Conservation (phyloP, 2,113 vertebrate species). For the Trogon melanurus region DNA sequence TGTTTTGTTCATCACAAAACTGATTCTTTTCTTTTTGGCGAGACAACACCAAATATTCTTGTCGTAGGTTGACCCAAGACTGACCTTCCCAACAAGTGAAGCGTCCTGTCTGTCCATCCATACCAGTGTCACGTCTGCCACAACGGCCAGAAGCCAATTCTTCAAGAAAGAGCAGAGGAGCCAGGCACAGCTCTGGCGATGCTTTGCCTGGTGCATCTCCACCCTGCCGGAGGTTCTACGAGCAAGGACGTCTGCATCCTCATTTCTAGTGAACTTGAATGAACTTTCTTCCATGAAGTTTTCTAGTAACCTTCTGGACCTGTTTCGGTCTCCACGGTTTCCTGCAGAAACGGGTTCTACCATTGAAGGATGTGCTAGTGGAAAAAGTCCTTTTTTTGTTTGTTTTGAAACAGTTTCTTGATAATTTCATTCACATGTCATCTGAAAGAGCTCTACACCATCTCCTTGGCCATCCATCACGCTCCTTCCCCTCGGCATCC, state of each 20-base stretch:
- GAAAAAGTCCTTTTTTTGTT: background rate
- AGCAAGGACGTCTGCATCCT: background rate
- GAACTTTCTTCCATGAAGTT: background rate
- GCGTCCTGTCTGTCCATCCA: background rate
- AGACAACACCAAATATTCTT: background rate
- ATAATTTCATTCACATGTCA: background rate
- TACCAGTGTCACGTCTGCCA: background rate
- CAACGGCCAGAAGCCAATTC: background rate
- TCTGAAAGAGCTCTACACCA: background rate
- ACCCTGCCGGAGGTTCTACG: background rate
- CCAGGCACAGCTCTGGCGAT: background rate
- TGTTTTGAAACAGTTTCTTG: background rate
- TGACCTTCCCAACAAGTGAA: background rate
- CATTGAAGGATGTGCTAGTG: background rate
- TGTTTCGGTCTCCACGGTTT: background rate
- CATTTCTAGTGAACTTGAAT: background rate
- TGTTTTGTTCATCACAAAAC: background rate
- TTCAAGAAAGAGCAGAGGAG: background rate
- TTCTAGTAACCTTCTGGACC: background rate
- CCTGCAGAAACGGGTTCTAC: background rate
- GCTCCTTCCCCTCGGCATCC: background rate
- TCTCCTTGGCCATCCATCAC: background rate
- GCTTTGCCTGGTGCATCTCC: background rate
- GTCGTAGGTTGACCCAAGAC: background rate
- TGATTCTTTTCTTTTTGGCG: background rate